Evolutionary conservation across 1,140 invertebrate species (phyloP), one percentile per base, ranked within the genome.

Genomic region (Trichonephila clavipes): DNA sequence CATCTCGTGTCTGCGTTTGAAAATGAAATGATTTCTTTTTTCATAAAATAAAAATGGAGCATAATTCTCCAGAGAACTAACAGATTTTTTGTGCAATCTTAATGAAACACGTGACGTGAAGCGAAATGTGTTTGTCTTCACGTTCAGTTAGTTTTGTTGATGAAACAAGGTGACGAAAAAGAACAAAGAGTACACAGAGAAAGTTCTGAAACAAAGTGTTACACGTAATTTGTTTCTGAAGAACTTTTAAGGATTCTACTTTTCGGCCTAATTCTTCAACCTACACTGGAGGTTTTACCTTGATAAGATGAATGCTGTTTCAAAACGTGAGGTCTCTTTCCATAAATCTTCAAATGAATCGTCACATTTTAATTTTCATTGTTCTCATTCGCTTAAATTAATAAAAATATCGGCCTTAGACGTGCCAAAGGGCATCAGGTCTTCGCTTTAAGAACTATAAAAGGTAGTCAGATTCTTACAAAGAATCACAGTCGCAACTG

Each of bases 171-270:
- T 72, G 28, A 72, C 28, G 14, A 72, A 28, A 72, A 34, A 72
- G 24, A 72, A 72, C 24, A 72, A 72, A 28, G 34, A 72, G 24
- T 6, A 28, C 24, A 16, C 7, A 14, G 3, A 28, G 66, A 72
- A 72, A 72, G 69, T 21, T 72, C 24, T 72, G 69, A 72, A 72
- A 72, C 69, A 72, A 72, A 72, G 28, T 72, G 69, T 72, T 72
- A 72, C 69, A 72, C 69, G 69, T 34, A 72, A 72, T 72, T 72
- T 72, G 69, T 0, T 0, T 72, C 24, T 28, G 14, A 72, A 72
- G 24, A 34, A 66, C 10, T 8, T 66, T 34, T 72, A 28, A 34
- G 69, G 69, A 16, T 72, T 72, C 28, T 72, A 72, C 69, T 72
- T 72, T 34, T 72, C 69, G 69, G 2, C 69, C 69, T 72, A 24